Base-by-base conservation (phyloP, 2,113 vertebrate species). In the Felis chaus region DNA sequence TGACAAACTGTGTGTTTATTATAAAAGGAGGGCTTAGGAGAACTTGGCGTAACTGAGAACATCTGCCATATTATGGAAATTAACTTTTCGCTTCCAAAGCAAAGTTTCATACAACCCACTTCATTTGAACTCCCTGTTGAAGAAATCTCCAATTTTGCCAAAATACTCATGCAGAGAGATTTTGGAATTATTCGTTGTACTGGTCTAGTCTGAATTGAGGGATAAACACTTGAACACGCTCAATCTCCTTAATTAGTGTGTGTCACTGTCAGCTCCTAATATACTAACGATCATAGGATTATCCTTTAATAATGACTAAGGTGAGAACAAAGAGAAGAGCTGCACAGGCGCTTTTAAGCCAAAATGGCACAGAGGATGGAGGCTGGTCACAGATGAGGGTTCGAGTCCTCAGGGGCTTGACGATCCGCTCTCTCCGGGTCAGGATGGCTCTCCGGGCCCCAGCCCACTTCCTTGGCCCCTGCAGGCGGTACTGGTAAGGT, bases 401-500 rank as follows among this genome's bases (percentile, higher is more conserved):
- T 3, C 85, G 97, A 1, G 98, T 99, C 98, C 98, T 98, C 97
- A 99, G 85, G 2, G 99, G 99, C 36, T 98, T 97, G 89, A 96
- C 15, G 50, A 99, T 95, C 45, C 98, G 93, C 4, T 98, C 95
- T 73, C 97, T 98, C 97, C 99, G 98, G 57, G 98, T 98, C 91
- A 99, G 92, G 97, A 99, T 99, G 93, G 99, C 98, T 33, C 96
- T 93, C 18, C 98, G 98, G 68, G 99, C 99, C 0, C 99, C 99
- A 0, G 94, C 94, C 99, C 99, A 99, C 14, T 95, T 94, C 0
- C 99, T 98, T 0, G 99, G 99, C 18, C 99, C 99, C 33, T 9
- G 92, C 55, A 99, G 98, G 10, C 98, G 98, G 97, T 98, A 99
- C 98, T 99, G 99, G 98, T 99, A 99, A 0, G 99, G 99, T 0